Percentiles rank a stretch among this genome's conserved stretches.
These are phyloP conservation scores for Pipra filicauda DNA, from an alignment of 2,113 vertebrate genomes.

Conservation along the genomic window DNA sequence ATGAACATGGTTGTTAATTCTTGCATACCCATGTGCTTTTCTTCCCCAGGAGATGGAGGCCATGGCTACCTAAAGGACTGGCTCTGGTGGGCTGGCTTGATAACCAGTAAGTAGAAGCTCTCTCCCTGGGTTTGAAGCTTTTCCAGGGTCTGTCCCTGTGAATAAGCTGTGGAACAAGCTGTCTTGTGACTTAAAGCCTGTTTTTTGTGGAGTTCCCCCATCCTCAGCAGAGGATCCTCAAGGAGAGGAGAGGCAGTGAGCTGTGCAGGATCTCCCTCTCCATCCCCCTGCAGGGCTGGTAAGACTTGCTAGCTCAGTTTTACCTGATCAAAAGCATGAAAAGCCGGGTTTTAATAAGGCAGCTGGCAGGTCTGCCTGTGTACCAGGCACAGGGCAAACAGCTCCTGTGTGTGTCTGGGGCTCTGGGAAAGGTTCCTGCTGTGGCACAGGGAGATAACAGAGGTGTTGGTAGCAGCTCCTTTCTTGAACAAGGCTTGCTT, in stretches of 20 bases:
- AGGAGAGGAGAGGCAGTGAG: neutral
- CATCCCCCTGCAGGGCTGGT: neutral
- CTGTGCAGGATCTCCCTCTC: neutral
- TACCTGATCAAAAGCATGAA: neutral
- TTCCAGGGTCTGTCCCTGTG: neutral
- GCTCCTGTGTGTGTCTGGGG: neutral
- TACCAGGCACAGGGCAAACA: neutral
- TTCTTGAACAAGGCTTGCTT: neutral
- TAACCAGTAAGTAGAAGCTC: conserved; percentile 86
- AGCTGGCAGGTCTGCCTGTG: neutral
- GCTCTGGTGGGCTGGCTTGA: conserved; percentile 94
- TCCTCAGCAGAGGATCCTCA: neutral
- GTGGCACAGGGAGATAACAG: neutral
- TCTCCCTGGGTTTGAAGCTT: neutral
- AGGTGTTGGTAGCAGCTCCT: neutral
- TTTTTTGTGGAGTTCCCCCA: neutral
- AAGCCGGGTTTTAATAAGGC: neutral
- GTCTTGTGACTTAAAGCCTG: neutral
- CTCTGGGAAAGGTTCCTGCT: neutral
- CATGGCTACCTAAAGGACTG: conserved; percentile 93
- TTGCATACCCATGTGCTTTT: neutral
- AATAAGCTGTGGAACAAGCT: neutral
- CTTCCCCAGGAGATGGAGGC: conserved; percentile 86
- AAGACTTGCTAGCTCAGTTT: conserved; percentile 4
- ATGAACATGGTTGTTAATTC: neutral